Evolutionary conservation across 2,797 vertebrate genomes (phyloP), one percentile per base, ranked within the genome.

Genomic region (Otus scops): DNA sequence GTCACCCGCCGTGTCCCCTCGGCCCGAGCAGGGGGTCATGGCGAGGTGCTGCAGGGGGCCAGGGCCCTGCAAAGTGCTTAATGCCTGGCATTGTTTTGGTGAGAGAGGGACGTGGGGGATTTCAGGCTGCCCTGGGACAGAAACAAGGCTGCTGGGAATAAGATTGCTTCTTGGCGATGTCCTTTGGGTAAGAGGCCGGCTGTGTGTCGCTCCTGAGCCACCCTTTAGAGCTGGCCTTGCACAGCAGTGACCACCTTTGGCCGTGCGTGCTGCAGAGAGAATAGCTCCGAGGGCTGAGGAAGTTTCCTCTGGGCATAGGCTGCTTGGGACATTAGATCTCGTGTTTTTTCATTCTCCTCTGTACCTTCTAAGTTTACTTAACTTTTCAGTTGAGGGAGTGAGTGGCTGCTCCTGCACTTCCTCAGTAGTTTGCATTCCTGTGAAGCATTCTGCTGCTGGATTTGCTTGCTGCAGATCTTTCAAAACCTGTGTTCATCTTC

Each of bases 11-110:
- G 1, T 7, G 11, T 16, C 51, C 39, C 4, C 30, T 19, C 32
- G 4, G 4, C 13, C 0, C 1, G 30, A 9, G n/a, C 27, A 0
- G 14, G 51, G 57, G 24, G 26, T 27, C 30, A 3, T 2, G 17
- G 4, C 2, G 2, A 4, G 48, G 10, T 32, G 68, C 48, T 54
- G 64, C 21, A 0, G 9, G 11, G 16, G 27, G 16, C 8, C 13
- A 8, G 27, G n/a, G 8, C 9, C 26, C 17, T 10, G 36, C 26
- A 3, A 32, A 19, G 22, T 0, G 5, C 6, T 10, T 20, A 5
- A 9, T 56, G 68, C 50, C n/a, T 8, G 73, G 11, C 0, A 2
- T 4, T 50, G 21, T 27, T 53, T 5, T 38, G 83, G 20, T 0
- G 2, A 51, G 38, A 59, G n/a, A 34, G 17, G 43, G 41, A 13